A percentile compares a stretch with the other conserved stretches of the same genome.
phyloP scores from a whole-genome alignment of 1,140 invertebrate species.

The Temnothorax nylanderi region DNA sequence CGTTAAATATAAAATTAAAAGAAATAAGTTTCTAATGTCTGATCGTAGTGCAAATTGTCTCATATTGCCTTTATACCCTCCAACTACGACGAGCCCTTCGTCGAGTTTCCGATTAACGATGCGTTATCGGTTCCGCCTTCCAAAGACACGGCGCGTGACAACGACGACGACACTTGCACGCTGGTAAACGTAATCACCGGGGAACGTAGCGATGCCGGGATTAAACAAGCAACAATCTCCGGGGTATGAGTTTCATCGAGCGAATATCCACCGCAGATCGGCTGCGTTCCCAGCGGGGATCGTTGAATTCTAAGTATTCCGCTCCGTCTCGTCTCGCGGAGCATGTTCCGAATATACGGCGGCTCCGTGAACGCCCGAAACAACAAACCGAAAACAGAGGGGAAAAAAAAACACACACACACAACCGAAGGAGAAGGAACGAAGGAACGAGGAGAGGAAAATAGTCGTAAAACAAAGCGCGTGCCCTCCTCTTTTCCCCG shows the following conservation, averaged over 20 bases:
- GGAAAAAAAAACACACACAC: not conserved
- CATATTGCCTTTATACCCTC: not conserved
- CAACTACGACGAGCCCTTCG: not conserved
- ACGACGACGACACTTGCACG: conserved; percentile 11
- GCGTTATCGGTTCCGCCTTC: conserved; percentile 33
- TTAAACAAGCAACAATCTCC: conserved; percentile 60
- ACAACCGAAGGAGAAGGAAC: too few relatives aligned
- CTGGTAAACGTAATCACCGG: conserved; percentile 40
- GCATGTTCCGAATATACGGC: conserved; percentile 57
- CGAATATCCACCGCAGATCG: conserved; percentile 42
- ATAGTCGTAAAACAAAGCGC: conserved; percentile 61
- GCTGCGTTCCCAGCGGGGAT: conserved; percentile 58
- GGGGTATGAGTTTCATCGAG: conserved; percentile 51
- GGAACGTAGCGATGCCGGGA: conserved; percentile 39
- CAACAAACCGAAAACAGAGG: not conserved
- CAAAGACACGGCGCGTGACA: conserved; percentile 31
- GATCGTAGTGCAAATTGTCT: not conserved
- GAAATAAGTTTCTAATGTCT: not conserved
- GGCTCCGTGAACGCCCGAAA: conserved; percentile 44
- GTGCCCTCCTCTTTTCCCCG: not conserved
- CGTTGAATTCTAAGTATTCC: conserved; percentile 61
- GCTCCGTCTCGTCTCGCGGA: conserved; percentile 44
- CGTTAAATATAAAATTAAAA: not conserved
- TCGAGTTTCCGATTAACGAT: conserved; percentile 15
- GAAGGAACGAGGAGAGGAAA: conserved; percentile 37